These are phyloP conservation scores for Macrosiphum euphorbiae DNA, from an alignment of 2,888 invertebrate genomes.

Conservation along the genomic window DNA sequence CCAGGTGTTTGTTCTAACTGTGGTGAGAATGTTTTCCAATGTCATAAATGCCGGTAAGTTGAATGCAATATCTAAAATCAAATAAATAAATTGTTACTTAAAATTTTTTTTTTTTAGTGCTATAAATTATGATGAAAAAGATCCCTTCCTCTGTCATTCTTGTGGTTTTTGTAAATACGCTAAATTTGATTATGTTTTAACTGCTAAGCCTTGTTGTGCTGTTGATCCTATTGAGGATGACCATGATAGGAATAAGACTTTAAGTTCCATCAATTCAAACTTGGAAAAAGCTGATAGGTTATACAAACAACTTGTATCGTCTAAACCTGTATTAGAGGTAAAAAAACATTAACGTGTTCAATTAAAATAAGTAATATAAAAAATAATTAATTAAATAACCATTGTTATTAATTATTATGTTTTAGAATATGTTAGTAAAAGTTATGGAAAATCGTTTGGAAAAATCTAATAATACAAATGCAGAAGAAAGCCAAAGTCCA, in stretches of 20 bases:
- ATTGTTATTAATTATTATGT: slow-evolving; percentile 31
- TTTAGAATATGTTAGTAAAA: slow-evolving; percentile 80
- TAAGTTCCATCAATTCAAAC: slow-evolving; percentile 88
- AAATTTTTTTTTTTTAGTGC: slow-evolving; percentile 75
- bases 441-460: slow-evolving; percentile 89
- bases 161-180: slow-evolving; percentile 99
- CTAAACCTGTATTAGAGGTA: slow-evolving; percentile 90
- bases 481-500: slow-evolving; percentile 51
- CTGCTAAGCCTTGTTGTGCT: slow-evolving; percentile 92
- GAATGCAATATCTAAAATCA: neutral
- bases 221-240: slow-evolving; percentile 98
- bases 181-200: slow-evolving; percentile 95
- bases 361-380: neutral
- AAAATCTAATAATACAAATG: slow-evolving; percentile 74
- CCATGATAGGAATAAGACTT: slow-evolving; percentile 95
- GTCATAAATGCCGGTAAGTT: slow-evolving; percentile 91
- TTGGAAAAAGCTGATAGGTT: slow-evolving; percentile 95
- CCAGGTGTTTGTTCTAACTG: slow-evolving; percentile 98
- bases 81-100: neutral
- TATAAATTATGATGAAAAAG: slow-evolving; percentile 99
- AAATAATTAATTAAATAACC: neutral
- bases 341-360: slow-evolving; percentile 18
- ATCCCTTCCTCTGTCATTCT: slow-evolving; percentile 98
- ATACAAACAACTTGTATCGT: slow-evolving; percentile 89
- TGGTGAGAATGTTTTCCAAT: slow-evolving; percentile 99